These are phyloP conservation scores for Pygoscelis adeliae DNA, from an alignment of 2,113 vertebrate genomes.

Conservation along the genomic window DNA sequence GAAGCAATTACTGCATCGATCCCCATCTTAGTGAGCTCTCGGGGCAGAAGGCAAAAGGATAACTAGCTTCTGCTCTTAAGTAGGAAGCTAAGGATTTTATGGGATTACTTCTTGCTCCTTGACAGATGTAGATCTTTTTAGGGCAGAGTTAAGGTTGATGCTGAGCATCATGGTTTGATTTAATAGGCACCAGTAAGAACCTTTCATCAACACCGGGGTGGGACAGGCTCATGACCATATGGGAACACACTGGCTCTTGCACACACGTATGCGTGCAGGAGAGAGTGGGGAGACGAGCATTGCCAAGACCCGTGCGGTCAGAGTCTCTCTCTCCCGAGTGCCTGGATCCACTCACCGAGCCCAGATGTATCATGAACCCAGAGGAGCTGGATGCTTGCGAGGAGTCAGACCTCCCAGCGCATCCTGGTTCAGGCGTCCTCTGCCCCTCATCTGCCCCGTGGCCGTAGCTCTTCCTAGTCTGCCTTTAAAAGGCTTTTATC, in stretches of 20 bases:
- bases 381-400: background rate
- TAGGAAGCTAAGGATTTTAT: slow-evolving; percentile 55
- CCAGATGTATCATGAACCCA: fast-evolving
- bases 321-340: fast-evolving
- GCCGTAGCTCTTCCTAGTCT: background rate
- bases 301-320: fast-evolving
- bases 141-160: background rate
- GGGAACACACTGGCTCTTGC: background rate
- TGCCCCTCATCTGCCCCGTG: background rate
- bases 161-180: background rate
- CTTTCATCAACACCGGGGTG: background rate
- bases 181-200: background rate
- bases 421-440: background rate
- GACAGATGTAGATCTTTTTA: slow-evolving; percentile 11
- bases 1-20: background rate
- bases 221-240: background rate
- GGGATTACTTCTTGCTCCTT: slow-evolving; percentile 44
- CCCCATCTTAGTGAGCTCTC: background rate
- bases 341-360: background rate
- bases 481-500: background rate
- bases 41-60: slow-evolving; percentile 2
- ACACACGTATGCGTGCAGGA: background rate
- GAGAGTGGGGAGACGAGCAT: fast-evolving
- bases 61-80: slow-evolving; percentile 30
- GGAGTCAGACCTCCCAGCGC: background rate